Evolutionary conservation across 2,888 invertebrate species (phyloP), one percentile per base, ranked within the genome.

Genomic region (Hofmannophila pseudospretella): DNA sequence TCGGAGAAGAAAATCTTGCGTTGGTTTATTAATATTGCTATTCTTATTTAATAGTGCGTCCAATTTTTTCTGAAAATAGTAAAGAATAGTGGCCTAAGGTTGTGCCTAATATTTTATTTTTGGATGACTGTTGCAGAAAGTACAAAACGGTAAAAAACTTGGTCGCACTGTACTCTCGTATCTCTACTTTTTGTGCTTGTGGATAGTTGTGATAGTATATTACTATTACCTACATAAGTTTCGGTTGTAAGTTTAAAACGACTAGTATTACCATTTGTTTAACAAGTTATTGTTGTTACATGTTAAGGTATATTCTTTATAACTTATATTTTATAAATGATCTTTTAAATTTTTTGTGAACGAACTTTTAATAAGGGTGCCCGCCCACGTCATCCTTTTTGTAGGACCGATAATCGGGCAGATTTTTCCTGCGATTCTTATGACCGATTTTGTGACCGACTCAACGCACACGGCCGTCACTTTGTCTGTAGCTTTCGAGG

Each of bases 261-360:
- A 52, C 45, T 66, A 69, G 63, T 71, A 70, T 72, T 68, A 71
- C 42, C 51, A 32, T 59, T 63, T 62, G 58, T 64, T 67, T 67
- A 57, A 61, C 53, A 57, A 62, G 51, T n/a, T 56, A 60, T 66
- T 66, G 67, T 69, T 67, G 61, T 61, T 69, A 54, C 54, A 54
- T 54, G 48, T 49, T 72, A 67, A 67, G 62, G 48, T 60, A 58
- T 61, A 59, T 58, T 16, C 58, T 55, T 58, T 58, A 55, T 63
- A 54, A 65, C 61, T 65, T 66, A 66, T 70, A 55, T 67, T 60
- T 57, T 45, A 44, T 51, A 43, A 23, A 45, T 41, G 28, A 36
- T 32, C 32, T 45, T 43, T 42, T 51, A 54, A 46, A 51, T 61
- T 40, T 41, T 61, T 40, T 41, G 54, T 55, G 45, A 55, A 54